Conservation (phyloP, 2,113 vertebrate genomes). For the Megaptera novaeangliae region DNA sequence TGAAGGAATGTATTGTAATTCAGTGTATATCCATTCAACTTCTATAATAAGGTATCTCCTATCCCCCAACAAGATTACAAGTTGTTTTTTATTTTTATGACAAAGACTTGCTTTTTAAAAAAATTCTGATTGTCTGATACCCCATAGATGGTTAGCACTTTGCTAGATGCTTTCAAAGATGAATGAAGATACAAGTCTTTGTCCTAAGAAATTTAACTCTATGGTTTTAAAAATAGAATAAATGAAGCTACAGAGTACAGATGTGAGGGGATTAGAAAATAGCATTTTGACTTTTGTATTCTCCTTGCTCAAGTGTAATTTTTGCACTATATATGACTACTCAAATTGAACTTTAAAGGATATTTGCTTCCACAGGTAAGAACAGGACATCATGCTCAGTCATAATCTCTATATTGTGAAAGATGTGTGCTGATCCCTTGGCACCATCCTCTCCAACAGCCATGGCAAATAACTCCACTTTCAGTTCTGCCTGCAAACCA, state of each 20-base stretch:
- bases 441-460: conserved; percentile 62
- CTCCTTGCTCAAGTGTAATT: background rate
- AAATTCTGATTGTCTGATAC: background rate
- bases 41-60: background rate
- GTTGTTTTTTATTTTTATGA: background rate
- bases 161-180: background rate
- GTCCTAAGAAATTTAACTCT: background rate
- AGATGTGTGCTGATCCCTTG: conserved; percentile 74
- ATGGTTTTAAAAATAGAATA: background rate
- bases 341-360: conserved; percentile 80
- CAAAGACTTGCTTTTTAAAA: background rate
- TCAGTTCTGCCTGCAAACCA: conserved; percentile 86
- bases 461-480: conserved; percentile 87
- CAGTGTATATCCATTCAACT: background rate
- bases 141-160: background rate
- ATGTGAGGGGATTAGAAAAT: background rate
- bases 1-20: background rate
- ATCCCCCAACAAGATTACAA: background rate
- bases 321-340: background rate
- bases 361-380: conserved; percentile 92
- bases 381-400: conserved; percentile 87
- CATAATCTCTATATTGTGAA: conserved; percentile 84
- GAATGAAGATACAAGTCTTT: background rate
- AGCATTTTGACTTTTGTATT: background rate
- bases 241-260: background rate